Base-by-base conservation (phyloP, 2,888 invertebrate species). In the Eilema caniola region DNA sequence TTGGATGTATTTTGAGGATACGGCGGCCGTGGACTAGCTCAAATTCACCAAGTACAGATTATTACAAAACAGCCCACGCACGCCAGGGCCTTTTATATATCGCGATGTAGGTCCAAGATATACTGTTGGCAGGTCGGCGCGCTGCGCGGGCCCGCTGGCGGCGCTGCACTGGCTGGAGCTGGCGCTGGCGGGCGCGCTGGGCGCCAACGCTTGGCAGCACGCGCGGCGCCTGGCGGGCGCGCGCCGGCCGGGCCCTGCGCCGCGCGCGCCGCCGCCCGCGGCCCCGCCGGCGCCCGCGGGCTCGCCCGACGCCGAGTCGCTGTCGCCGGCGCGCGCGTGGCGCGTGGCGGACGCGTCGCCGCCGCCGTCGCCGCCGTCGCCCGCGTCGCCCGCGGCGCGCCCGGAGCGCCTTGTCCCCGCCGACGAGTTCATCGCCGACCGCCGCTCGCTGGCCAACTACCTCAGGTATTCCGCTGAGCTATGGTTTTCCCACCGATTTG, bases 381-480 rank as follows among this genome's bases (percentile, higher is more conserved):
- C 80, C 82, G 67, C 73, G 77, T 47, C 75, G 24, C 66, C 67
- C 28, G 31, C 31, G 25, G 62, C 66, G 41, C 66, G 64, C 57
- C n/a, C 14, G 96, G 72, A 62, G 33, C 65, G 63, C 0, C 37
- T 91, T 96, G 64, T 98, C 96, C 89, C 90, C 90, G 59, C 74
- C 62, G 76, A 65, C 60, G 64, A 66, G 92, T 98, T 83, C 63
- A 68, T 67, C 47, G 76, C 82, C 20, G 82, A 82, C 71, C 69
- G 70, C 23, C 70, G 53, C 47, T 71, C 72, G 28, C 75, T 81
- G 63, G 94, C 95, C 31, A 89, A 96, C 62, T 92, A 96, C 61
- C 98, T 97, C 89, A 97, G 97, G 7, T 97, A 98, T 28, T 28
- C 2, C 28, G 28, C 28, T 28, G 2, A 4, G 5, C 28, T 28